These are phyloP conservation scores for Herminia tarsipennalis DNA, from an alignment of 2,888 invertebrate species.

Conservation along the genomic window DNA sequence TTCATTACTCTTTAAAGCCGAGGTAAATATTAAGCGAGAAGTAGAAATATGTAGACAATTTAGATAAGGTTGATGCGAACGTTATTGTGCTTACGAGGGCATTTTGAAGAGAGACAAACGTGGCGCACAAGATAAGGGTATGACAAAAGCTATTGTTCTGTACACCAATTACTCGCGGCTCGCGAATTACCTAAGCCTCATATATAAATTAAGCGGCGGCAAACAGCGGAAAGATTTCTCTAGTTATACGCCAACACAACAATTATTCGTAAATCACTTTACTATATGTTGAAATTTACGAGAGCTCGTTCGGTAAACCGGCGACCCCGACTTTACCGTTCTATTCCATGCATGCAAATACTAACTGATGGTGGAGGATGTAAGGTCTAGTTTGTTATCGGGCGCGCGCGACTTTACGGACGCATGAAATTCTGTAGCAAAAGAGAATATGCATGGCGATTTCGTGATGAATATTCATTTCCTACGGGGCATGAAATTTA, in stretches of 20 bases:
- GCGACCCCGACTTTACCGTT: constrained; percentile 67
- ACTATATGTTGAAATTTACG: constrained; percentile 86
- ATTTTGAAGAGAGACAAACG: constrained; percentile 75
- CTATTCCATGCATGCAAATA: constrained; percentile 57
- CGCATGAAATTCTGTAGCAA: constrained; percentile 76
- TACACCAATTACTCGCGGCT: constrained; percentile 82
- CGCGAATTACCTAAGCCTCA: constrained; percentile 86
- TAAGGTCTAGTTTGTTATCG: constrained; percentile 72
- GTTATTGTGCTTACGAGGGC: constrained; percentile 70
- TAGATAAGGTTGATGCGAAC: constrained; percentile 68
- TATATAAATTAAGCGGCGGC: constrained; percentile 85
- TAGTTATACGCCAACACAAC: constrained; percentile 85
- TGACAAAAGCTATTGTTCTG: constrained; percentile 86
- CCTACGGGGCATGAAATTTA: constrained; percentile 86
- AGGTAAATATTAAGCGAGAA: constrained; percentile 23
- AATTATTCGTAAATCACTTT: constrained; percentile 86
- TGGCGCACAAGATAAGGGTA: constrained; percentile 79
- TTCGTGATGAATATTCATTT: constrained; percentile 86
- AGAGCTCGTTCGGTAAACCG: constrained; percentile 68
- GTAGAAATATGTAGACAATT: constrained; percentile 49
- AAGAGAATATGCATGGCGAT: constrained; percentile 86
- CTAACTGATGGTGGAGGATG: constrained; percentile 57
- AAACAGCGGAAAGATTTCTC: constrained; percentile 86
- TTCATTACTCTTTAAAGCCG: background rate
- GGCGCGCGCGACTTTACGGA: constrained; percentile 57